These are phyloP conservation scores for Eulimnadia texana DNA, from an alignment of 1,140 invertebrate genomes.

Conservation along the genomic window DNA sequence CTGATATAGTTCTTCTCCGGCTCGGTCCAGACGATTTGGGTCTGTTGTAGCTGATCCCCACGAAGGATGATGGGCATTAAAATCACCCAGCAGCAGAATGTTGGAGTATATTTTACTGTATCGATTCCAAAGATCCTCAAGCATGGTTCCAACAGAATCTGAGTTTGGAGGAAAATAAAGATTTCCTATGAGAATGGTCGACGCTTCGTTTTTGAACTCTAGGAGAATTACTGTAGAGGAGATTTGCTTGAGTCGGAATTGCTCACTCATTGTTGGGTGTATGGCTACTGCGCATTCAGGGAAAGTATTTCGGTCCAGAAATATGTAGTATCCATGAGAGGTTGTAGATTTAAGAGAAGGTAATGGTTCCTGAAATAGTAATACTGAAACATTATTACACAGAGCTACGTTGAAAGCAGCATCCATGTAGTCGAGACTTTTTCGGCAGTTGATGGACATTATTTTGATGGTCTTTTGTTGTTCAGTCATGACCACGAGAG, in stretches of 20 bases:
- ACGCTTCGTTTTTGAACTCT: neutral
- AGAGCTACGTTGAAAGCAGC: neutral
- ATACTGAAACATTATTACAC: neutral
- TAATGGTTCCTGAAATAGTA: neutral
- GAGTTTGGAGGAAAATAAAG: neutral
- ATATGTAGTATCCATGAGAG: neutral
- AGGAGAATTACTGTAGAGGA: neutral
- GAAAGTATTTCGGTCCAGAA: neutral
- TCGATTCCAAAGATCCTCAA: no score
- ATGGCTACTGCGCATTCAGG: neutral
- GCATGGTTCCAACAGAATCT: neutral
- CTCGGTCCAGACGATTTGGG: neutral
- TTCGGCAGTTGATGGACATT: neutral
- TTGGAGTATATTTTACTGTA: neutral
- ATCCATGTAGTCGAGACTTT: neutral
- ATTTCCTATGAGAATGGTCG: neutral
- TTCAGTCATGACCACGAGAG: neutral
- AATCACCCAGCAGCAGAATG: neutral
- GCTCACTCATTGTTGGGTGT: neutral
- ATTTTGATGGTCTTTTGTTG: neutral
- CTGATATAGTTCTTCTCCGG: neutral
- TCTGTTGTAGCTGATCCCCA: neutral
- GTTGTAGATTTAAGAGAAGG: neutral
- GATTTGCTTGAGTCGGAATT: neutral
- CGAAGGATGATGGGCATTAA: neutral